Conservation (phyloP, 2,113 vertebrate species). For the Ptilonorhynchus violaceus region DNA sequence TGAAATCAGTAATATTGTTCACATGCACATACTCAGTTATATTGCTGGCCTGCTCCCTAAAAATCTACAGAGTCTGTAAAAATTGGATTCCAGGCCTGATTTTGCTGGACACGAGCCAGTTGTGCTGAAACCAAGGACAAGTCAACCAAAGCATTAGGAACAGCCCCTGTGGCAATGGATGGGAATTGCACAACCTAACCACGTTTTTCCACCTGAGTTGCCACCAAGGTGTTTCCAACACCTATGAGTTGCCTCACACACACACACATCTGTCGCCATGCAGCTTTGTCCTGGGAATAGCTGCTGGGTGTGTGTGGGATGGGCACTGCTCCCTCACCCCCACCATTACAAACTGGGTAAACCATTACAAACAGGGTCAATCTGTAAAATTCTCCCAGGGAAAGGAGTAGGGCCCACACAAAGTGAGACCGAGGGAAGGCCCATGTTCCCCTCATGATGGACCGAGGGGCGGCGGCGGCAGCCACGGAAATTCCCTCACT, state of each 20-base stretch:
- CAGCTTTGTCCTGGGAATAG: fast-evolving
- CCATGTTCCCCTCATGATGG: fast-evolving
- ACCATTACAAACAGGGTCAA: not conserved
- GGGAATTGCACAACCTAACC: fast-evolving
- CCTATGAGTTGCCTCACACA: not conserved
- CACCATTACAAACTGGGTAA: not conserved
- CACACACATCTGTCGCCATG: fast-evolving
- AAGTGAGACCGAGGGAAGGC: not conserved
- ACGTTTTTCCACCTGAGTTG: fast-evolving
- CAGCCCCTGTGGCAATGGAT: not conserved
- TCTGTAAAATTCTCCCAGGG: not conserved
- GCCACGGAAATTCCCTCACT: fast-evolving
- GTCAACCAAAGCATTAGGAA: not conserved
- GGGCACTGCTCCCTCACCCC: fast-evolving
- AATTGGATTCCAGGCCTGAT: not conserved
- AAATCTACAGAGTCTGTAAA: not conserved
- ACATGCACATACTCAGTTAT: not conserved
- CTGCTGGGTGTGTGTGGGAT: fast-evolving
- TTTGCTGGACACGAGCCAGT: not conserved
- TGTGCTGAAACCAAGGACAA: not conserved
- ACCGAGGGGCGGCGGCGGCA: fast-evolving
- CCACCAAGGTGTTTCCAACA: not conserved
- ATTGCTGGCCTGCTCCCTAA: not conserved
- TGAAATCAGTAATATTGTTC: not conserved
- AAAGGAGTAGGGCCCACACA: not conserved